Evolutionary conservation across 1,140 invertebrate genomes (phyloP).

Genomic region (Drosophila ogumai): DNA sequence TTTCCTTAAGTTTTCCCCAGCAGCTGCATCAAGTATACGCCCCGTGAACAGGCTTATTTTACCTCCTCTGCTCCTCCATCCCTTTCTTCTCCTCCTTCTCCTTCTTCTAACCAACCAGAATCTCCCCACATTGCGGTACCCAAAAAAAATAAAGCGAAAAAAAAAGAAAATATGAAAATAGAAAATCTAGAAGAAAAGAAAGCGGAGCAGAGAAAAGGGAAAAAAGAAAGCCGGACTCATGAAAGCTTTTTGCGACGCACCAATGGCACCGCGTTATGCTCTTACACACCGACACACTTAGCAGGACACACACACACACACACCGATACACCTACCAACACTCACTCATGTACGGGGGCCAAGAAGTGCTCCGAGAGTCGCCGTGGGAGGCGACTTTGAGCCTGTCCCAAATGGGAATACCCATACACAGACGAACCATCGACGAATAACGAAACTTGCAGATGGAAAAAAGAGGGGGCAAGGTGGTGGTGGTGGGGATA

Average conservation of each 20-base stretch:
- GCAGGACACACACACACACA: slow-evolving; percentile 32
- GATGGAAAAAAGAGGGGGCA: slow-evolving; percentile 18
- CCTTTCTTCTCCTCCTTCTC: background rate
- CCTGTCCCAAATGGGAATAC: slow-evolving; percentile 59
- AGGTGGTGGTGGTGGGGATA: no score
- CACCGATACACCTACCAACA: slow-evolving; percentile 33
- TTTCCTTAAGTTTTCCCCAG: background rate
- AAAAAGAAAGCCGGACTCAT: slow-evolving; percentile 65
- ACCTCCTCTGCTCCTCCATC: background rate
- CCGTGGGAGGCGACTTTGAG: slow-evolving; percentile 39
- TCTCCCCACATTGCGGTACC: slow-evolving; percentile 54
- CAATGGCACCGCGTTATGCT: slow-evolving; percentile 85
- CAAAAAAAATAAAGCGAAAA: slow-evolving; percentile 29
- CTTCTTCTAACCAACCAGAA: slow-evolving; percentile 33
- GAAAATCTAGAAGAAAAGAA: slow-evolving; percentile 45
- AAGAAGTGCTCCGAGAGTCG: slow-evolving; percentile 2
- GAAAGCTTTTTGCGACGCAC: slow-evolving; percentile 85
- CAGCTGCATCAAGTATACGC: slow-evolving; percentile 36
- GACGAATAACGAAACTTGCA: slow-evolving; percentile 74
- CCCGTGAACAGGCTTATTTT: background rate
- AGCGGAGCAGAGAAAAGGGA: slow-evolving; percentile 26
- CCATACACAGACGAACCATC: slow-evolving; percentile 33
- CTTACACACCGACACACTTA: slow-evolving; percentile 64
- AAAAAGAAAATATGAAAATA: background rate
- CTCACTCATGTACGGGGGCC: background rate